Evolutionary conservation across 2,113 vertebrate species (phyloP), one percentile per base, ranked within the genome.

Genomic region (Ictalurus furcatus): DNA sequence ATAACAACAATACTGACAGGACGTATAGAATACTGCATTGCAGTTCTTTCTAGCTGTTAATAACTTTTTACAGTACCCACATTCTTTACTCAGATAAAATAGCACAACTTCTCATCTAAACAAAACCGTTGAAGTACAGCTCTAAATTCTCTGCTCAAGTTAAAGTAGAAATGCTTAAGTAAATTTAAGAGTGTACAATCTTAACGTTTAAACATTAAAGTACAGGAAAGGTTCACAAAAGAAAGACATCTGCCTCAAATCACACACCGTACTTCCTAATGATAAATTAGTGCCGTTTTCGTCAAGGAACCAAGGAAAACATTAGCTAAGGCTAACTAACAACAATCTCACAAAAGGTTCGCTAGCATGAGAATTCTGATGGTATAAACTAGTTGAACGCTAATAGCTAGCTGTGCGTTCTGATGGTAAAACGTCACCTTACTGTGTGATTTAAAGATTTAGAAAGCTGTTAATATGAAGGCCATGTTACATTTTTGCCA

Each of bases 1-100:
- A 6, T n/a, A 59, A 90, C 14, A 59, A 87, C 37, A 52, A 87
- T 87, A 83, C 58, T 86, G 84, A 86, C 34, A 54, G 83, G 87
- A 83, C 19, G 56, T 52, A 73, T 25, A 1, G 76, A 17, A 80
- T 21, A 54, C 65, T n/a, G 56, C 59, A 87, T 58, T 88, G 86
- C 82, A n/a, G 54, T 17, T 69, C 67, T 48, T 56, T 69, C 67
- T 54, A 34, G 48, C 28, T 65, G 74, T 54, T n/a, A 37, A 40
- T 54, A 71, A 13, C 11, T 58, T 19, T 40, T 76, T 4, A 23
- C 23, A 78, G 14, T 7, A 28, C 23, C 11, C 17, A 30, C 11
- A 73, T 30, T 30, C 6, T 25, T 58, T 21, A 16, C 4, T 48
- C 17, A 85, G 12, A 85, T 37, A 25, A 67, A 28, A 28, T 48